These are phyloP conservation scores for Biston stratarius DNA, from an alignment of 2,888 invertebrate species.

Conservation along the genomic window DNA sequence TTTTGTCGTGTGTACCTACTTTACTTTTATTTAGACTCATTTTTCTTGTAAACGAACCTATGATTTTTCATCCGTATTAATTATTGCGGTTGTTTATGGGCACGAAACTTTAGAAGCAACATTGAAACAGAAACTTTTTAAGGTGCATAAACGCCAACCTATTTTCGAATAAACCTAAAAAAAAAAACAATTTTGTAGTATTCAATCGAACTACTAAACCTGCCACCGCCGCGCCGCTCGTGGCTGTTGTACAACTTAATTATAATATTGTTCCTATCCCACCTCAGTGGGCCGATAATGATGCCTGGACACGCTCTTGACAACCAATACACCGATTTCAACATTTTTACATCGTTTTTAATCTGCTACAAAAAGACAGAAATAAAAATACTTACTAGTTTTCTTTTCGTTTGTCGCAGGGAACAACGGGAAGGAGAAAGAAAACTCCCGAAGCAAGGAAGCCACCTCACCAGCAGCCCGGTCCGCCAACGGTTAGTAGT, in stretches of 20 bases:
- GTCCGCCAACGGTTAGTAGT: conserved; percentile 87
- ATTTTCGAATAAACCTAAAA: too few relatives aligned
- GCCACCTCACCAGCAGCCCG: conserved; percentile 89
- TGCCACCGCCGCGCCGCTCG: not conserved
- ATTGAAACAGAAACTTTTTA: too few relatives aligned
- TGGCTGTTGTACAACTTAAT: not conserved
- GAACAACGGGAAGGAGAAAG: conserved; percentile 89
- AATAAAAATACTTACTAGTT: not conserved
- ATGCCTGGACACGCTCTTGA: conserved; percentile 4
- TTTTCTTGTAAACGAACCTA: too few relatives aligned
- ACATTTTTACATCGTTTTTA: not conserved
- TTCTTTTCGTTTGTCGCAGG: conserved; percentile 79
- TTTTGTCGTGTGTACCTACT: too few relatives aligned
- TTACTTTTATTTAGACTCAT: too few relatives aligned
- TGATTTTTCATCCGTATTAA: too few relatives aligned
- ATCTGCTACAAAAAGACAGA: too few relatives aligned
- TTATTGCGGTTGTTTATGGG: too few relatives aligned
- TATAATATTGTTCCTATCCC: conserved; percentile 8
- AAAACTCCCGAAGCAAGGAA: conserved; percentile 89
- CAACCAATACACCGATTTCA: not conserved
- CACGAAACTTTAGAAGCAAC: too few relatives aligned
- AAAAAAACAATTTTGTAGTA: not conserved
- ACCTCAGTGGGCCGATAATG: not conserved
- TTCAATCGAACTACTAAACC: not conserved
- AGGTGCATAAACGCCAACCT: not conserved